Evolutionary conservation across 2,113 vertebrate genomes (phyloP).

Genomic region (Istiophorus platypterus): DNA sequence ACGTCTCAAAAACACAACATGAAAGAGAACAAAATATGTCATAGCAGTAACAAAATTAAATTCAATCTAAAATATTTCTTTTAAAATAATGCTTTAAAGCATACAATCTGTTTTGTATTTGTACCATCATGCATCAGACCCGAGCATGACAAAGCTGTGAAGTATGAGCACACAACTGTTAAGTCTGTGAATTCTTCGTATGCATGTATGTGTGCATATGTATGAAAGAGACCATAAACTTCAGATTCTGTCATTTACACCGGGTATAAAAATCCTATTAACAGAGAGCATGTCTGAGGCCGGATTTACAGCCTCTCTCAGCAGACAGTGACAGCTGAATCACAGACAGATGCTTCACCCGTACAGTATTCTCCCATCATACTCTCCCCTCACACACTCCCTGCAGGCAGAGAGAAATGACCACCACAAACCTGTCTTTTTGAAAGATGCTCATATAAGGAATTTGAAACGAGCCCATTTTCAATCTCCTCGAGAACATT

Average conservation of each 20-base stretch:
- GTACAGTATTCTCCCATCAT: constrained; percentile 43
- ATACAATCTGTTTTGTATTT: background rate
- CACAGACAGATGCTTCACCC: constrained; percentile 60
- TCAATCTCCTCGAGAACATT: constrained; percentile 57
- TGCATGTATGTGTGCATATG: constrained; percentile 3
- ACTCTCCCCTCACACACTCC: constrained; percentile 30
- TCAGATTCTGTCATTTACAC: constrained; percentile 69
- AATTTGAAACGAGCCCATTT: constrained; percentile 57
- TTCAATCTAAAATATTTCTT: too few relatives aligned
- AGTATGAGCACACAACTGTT: background rate
- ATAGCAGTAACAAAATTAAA: background rate
- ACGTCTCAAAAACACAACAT: background rate
- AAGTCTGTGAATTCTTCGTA: background rate
- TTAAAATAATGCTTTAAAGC: background rate
- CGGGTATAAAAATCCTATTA: constrained; percentile 70
- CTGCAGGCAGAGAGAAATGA: constrained; percentile 60
- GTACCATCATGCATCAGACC: background rate
- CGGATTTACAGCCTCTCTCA: constrained; percentile 61
- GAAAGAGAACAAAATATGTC: background rate
- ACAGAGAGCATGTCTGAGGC: constrained; percentile 57
- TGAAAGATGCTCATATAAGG: constrained; percentile 72
- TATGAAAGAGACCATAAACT: constrained; percentile 54
- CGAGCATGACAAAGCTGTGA: background rate
- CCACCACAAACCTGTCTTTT: constrained; percentile 75
- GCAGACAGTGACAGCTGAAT: constrained; percentile 53